A percentile compares a stretch with the other conserved stretches of the same genome.
These are phyloP conservation scores for Zhuqinia jingwanae DNA, from an alignment of 2,888 invertebrate species.

Conservation along the genomic window DNA sequence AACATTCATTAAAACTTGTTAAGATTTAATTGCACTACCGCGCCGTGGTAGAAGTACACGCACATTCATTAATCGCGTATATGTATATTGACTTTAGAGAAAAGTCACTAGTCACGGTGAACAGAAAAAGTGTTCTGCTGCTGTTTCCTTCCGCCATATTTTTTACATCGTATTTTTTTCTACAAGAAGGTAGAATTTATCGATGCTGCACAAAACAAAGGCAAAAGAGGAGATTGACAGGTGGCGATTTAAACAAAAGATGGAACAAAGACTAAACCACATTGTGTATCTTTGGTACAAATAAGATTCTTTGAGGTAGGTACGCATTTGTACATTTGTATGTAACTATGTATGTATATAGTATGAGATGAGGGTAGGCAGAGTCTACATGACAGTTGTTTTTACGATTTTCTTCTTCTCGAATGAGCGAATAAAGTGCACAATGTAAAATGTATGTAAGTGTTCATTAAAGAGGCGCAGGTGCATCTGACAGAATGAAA, in stretches of 20 bases:
- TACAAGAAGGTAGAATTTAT: constrained; percentile 6
- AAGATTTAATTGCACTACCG: constrained; percentile 43
- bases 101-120: constrained; percentile 7
- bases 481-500: constrained; percentile 30
- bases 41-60: neutral
- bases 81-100: neutral
- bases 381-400: neutral
- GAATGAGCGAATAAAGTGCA: too few species aligned
- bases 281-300: constrained; percentile 25
- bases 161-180: neutral
- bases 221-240: constrained; percentile 27
- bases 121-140: too few species aligned
- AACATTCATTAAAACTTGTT: constrained; percentile 39
- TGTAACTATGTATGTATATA: too few species aligned
- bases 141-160: constrained; percentile 25
- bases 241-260: constrained; percentile 29
- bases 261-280: neutral
- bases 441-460: neutral
- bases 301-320: neutral
- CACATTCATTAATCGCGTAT: too few species aligned
- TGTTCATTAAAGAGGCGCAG: constrained; percentile 23
- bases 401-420: constrained; percentile 22
- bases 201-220: constrained; percentile 19
- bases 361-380: too few species aligned
- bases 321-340: too few species aligned